Evolutionary conservation across 2,113 vertebrate genomes (phyloP), one percentile per base, ranked within the genome.

Genomic region (Leucosticte australis): DNA sequence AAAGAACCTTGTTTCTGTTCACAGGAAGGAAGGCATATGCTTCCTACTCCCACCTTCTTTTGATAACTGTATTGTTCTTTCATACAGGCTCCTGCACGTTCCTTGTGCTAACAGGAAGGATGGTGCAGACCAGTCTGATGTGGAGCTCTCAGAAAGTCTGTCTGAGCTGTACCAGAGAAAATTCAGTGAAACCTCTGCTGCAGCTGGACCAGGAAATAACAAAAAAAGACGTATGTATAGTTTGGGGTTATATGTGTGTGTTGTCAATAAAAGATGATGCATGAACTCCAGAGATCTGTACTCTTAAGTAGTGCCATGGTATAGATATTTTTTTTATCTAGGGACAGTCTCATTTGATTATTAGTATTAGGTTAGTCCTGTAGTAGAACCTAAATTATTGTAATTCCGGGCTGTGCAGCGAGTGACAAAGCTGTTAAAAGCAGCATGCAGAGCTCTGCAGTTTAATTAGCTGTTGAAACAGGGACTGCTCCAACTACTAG

Each of bases 161-260:
- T 98, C 98, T 27, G 99, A 99, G 70, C 92, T 99, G 44, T 99
- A 99, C 94, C 98, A 98, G 94, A 97, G 95, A 70, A 98, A 93
- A 94, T 92, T 94, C 63, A 96, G 95, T 33, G 97, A 98, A 67
- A 95, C 91, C 5, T 94, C 94, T 65, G 49, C 96, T 42, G 30
- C 68, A 57, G 53, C 71, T 55, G 89, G 63, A n/a, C 90, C 96
- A 42, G 96, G 95, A 41, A 98, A 98, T 74, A 95, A 96, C 94
- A 99, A 91, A 93, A 99, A 98, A 71, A 98, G 96, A 81, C 92
- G 99, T 99, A 97, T 52, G 98, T 64, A 26, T 55, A 15, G 41
- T 50, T 74, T 15, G 10, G 16, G 30, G 9, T 56, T 60, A 1
- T 11, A 4, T 42, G 7, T 84, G 20, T 3, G 0, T n/a, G 3